Evolutionary conservation across 2,888 invertebrate species (phyloP).

Genomic region (Hirtodrosophila cameraria): DNA sequence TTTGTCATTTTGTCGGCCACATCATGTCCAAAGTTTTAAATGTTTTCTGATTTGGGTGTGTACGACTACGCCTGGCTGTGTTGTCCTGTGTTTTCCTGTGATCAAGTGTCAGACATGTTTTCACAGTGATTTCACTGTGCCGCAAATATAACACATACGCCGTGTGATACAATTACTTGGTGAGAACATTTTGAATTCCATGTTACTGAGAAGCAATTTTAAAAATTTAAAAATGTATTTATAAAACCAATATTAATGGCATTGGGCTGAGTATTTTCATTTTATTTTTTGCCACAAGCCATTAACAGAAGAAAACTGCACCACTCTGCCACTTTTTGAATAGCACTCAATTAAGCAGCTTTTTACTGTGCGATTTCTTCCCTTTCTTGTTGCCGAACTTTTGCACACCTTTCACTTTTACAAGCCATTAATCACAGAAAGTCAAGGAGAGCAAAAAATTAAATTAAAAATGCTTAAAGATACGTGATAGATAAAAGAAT

Average conservation of each 20-base stretch:
- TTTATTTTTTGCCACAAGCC: too few species aligned
- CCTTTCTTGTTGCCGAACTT: slow-evolving; percentile 14
- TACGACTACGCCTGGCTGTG: background rate
- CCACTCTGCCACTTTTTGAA: slow-evolving; percentile 39
- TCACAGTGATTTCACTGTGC: slow-evolving; percentile 4
- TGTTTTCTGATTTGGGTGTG: slow-evolving; percentile 3
- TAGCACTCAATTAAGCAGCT: slow-evolving; percentile 55
- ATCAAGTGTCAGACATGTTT: slow-evolving; percentile 15
- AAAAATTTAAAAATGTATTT: background rate
- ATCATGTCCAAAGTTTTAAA: slow-evolving; percentile 38
- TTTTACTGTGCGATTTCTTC: slow-evolving; percentile 14
- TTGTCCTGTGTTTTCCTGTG: slow-evolving; percentile 9
- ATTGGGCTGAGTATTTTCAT: too few species aligned
- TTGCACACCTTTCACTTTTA: slow-evolving; percentile 68
- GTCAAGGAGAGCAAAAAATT: slow-evolving; percentile 27
- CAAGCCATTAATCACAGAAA: slow-evolving; percentile 71
- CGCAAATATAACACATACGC: slow-evolving; percentile 20
- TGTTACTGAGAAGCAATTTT: slow-evolving; percentile 1
- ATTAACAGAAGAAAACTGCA: slow-evolving; percentile 3
- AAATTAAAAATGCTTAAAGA: slow-evolving; percentile 31
- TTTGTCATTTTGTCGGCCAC: slow-evolving; percentile 37
- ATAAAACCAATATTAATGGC: background rate
- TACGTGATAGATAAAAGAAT: slow-evolving; percentile 35
- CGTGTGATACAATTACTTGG: background rate
- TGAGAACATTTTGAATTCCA: background rate